Evolutionary conservation across 2,113 vertebrate genomes (phyloP).

Genomic region (Lathamus discolor): DNA sequence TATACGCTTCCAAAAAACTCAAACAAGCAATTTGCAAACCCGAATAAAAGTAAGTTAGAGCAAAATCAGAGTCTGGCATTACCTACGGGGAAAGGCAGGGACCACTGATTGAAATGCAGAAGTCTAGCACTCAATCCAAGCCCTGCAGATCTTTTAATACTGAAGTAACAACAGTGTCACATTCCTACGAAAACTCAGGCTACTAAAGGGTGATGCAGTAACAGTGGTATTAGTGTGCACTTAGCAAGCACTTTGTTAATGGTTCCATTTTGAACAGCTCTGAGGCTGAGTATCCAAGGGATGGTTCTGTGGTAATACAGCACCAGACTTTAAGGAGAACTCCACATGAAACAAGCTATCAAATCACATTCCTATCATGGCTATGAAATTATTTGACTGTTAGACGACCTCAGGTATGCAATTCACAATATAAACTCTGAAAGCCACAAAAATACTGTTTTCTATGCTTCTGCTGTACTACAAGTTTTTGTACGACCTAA

Average conservation of each 20-base stretch:
- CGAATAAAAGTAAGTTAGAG: background rate
- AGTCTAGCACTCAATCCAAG: background rate
- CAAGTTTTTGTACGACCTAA: background rate
- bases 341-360: rapidly evolving
- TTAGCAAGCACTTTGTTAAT: background rate
- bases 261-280: background rate
- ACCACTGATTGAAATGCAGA: background rate
- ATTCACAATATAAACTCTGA: background rate
- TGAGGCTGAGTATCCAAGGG: background rate
- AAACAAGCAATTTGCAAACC: background rate
- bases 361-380: background rate
- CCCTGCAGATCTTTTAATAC: background rate
- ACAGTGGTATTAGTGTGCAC: background rate
- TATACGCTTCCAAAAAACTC: background rate
- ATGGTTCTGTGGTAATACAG: background rate
- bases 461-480: background rate
- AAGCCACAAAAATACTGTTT: background rate
- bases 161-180: background rate
- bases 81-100: background rate
- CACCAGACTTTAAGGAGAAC: background rate
- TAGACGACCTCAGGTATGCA: background rate
- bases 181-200: background rate
- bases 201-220: background rate
- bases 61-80: background rate
- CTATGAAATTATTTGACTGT: background rate